Evolutionary conservation across 1,140 invertebrate genomes (phyloP).

Genomic region (Cyrtorhinus lividipennis): DNA sequence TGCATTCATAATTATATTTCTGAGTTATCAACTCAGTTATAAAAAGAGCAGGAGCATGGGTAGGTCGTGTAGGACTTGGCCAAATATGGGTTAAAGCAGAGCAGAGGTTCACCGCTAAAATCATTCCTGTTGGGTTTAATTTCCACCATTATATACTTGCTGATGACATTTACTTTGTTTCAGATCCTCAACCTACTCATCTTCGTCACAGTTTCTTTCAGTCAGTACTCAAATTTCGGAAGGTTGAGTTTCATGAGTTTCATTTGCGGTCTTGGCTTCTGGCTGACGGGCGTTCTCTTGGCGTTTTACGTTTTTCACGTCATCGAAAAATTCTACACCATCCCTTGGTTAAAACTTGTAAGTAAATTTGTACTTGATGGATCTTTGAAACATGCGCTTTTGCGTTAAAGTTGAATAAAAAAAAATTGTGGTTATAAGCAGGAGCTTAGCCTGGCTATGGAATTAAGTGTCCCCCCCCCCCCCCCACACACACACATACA

Average conservation of each 20-base stretch:
- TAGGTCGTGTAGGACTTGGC: neutral
- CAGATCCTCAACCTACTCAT: constrained; percentile 62
- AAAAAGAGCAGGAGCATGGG: neutral
- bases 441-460: no score
- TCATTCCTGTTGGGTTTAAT: neutral
- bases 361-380: no score
- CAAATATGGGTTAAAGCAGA: neutral
- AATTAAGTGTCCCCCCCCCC: no score
- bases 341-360: constrained; percentile 77
- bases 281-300: constrained; percentile 65
- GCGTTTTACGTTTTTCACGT: constrained; percentile 72
- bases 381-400: no score
- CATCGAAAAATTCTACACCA: constrained; percentile 65
- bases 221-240: constrained; percentile 34
- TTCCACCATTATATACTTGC: neutral
- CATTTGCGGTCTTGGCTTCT: constrained; percentile 71
- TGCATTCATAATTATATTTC: constrained; percentile 11
- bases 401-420: constrained; percentile 5
- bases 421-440: no score
- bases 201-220: constrained; percentile 64
- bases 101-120: neutral
- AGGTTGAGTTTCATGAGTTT: constrained; percentile 59
- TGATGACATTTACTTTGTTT: constrained; percentile 27
- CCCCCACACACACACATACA: no score
- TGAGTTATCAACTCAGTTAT: constrained; percentile 1